Conservation (phyloP, 92 coral and sea anemone species). For the Anthopleura xanthogrammica region DNA sequence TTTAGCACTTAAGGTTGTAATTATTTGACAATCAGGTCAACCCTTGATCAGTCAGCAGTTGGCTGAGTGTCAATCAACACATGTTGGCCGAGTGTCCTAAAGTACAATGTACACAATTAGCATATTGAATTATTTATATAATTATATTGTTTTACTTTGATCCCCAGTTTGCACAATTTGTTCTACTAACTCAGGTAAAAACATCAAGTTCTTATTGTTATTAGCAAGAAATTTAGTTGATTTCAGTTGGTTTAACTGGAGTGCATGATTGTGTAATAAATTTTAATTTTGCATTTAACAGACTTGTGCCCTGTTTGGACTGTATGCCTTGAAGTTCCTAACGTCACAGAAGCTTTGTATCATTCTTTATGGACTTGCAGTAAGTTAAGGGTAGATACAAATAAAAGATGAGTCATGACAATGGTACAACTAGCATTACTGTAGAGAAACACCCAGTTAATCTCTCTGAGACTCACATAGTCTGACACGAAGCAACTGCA, state of each 20-base stretch:
- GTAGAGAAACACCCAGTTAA: no score
- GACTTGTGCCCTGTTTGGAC: slow-evolving; percentile 93
- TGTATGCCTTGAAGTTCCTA: slow-evolving; percentile 72
- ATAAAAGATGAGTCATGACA: no score
- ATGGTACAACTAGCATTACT: no score
- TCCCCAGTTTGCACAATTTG: slow-evolving; percentile 96
- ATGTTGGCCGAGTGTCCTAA: no score
- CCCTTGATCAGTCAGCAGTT: no score
- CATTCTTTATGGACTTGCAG: slow-evolving; percentile 77
- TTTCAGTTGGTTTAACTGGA: background rate
- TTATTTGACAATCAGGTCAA: no score
- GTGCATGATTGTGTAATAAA: background rate
- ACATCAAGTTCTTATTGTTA: background rate
- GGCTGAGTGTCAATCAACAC: no score
- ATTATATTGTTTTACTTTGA: background rate
- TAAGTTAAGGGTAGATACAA: slow-evolving; percentile 33
- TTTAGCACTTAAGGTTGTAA: no score
- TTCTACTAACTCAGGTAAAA: slow-evolving; percentile 85
- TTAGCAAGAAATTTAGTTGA: background rate
- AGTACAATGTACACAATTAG: no score
- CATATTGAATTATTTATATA: no score
- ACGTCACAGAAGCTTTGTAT: slow-evolving; percentile 70
- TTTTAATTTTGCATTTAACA: slow-evolving; percentile 24
- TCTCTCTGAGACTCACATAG: no score
- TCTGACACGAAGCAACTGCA: no score